Base-by-base conservation (phyloP, 1,140 invertebrate species). In the Drosophila tristis region DNA sequence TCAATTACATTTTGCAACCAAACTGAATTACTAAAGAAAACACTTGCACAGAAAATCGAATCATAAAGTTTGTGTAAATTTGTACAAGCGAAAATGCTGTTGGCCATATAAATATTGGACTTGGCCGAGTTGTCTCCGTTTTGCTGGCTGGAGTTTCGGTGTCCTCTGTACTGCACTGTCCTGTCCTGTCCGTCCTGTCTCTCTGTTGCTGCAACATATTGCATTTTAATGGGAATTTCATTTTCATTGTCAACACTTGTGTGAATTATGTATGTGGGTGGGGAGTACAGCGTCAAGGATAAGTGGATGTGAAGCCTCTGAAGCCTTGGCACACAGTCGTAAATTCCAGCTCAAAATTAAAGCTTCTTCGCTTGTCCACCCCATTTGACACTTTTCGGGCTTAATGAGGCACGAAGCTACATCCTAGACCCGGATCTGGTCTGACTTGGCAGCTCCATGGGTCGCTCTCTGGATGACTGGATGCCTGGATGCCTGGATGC, bases 151-250 rank as follows among this genome's bases (percentile, higher is more conserved):
- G 6, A 29, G 26, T 29, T 6, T 29, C 26, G 1, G 26, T 29
- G 6, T 4, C 35, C 35, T 5, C 31, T 35, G 31, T 2, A 3
- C 9, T 35, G 35, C 2, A 2, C 11, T 11, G 35, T 11, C 11
- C 35, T 39, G 35, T 13, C 0, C 35, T 13, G 11, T 13, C 35
- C 4, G 11, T 39, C 11, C 35, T 39, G 11, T 13, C 35, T 39
- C 11, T 58, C 51, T 68, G 67, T 71, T 70, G 65, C 82, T 86
- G 79, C 84, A 89, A 87, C 84, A 87, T 87, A 87, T 87, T 87
- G 82, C 82, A 87, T 87, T 87, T 89, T 87, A 87, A 87, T 87
- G 82, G 82, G 82, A 89, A 82, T 82, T 87, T 87, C 82, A 86
- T 89, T 87, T 82, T 87, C 82, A 87, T 87, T 87, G 82, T 87